Conservation (phyloP, 2,113 vertebrate species). For the Scomber japonicus region DNA sequence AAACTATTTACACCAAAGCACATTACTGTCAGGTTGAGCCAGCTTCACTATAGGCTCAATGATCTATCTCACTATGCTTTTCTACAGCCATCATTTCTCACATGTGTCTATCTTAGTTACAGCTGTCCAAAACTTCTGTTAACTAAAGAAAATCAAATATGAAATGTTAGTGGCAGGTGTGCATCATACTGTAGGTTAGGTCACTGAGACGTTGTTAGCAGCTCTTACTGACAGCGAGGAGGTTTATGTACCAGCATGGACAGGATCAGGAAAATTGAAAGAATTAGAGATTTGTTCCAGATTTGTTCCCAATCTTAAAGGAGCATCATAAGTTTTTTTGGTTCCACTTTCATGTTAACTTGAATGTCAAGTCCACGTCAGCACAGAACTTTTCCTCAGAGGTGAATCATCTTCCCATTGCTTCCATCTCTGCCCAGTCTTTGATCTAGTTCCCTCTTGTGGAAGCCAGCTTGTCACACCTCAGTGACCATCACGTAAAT, state of each 20-base stretch:
- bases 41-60: not conserved
- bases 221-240: not conserved
- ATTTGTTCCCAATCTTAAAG: constrained; percentile 10
- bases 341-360: constrained; percentile 29
- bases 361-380: constrained; percentile 46
- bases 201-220: not conserved
- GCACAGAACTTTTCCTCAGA: constrained; percentile 33
- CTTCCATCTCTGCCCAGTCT: constrained; percentile 54
- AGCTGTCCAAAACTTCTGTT: not conserved
- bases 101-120: not conserved
- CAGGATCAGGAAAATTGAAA: constrained; percentile 19
- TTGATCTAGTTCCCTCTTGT: constrained; percentile 70
- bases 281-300: constrained; percentile 13
- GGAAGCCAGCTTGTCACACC: constrained; percentile 69
- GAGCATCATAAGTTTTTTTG: constrained; percentile 16
- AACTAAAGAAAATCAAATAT: not conserved
- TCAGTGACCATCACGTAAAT: constrained; percentile 73
- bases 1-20: not conserved
- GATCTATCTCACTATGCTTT: not conserved
- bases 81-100: not conserved
- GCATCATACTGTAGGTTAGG: not conserved
- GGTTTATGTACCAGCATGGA: not conserved
- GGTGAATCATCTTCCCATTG: constrained; percentile 51
- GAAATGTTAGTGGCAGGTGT: not conserved
- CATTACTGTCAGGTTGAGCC: not conserved